These are phyloP conservation scores for Sebastes matsubarae DNA, from an alignment of 2,797 vertebrate species.

Conservation along the genomic window DNA sequence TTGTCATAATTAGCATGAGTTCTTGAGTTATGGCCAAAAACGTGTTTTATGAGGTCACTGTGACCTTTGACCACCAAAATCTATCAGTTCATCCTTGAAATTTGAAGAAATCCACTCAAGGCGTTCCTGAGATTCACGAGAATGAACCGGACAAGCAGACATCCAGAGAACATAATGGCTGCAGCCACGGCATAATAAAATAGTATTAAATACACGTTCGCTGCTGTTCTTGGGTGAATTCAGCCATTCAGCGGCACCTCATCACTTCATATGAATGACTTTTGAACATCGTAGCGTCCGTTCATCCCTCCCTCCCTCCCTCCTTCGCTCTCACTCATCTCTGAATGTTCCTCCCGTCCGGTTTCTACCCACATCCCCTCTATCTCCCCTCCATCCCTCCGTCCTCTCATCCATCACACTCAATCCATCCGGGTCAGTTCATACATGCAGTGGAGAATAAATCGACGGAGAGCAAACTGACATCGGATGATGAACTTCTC, in stretches of 20 bases:
- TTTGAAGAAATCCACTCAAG: too few species aligned
- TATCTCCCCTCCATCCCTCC: conserved; percentile 2
- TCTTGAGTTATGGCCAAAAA: too few species aligned
- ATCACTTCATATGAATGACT: conserved; percentile 42
- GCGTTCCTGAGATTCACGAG: too few species aligned
- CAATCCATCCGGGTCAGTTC: conserved; percentile 29
- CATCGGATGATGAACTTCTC: conserved; percentile 21
- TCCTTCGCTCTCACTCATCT: conserved; percentile 27
- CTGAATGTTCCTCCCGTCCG: conserved; percentile 11
- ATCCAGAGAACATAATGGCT: too few species aligned
- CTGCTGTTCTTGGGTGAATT: not conserved
- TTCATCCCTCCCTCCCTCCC: not conserved
- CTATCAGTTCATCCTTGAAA: too few species aligned
- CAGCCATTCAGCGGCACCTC: conserved; percentile 45
- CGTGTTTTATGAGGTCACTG: too few species aligned
- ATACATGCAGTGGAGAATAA: conserved; percentile 8
- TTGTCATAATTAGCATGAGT: too few species aligned
- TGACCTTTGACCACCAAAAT: too few species aligned
- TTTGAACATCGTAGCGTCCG: conserved; percentile 20
- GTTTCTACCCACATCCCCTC: conserved; percentile 30
- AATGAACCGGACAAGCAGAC: too few species aligned
- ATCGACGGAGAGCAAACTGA: conserved; percentile 4
- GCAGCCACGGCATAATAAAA: not conserved
- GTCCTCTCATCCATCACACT: conserved; percentile 53
- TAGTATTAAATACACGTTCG: too few species aligned